phyloP scores from a whole-genome alignment of 2,113 vertebrate species.

The Accipiter cooperii region DNA sequence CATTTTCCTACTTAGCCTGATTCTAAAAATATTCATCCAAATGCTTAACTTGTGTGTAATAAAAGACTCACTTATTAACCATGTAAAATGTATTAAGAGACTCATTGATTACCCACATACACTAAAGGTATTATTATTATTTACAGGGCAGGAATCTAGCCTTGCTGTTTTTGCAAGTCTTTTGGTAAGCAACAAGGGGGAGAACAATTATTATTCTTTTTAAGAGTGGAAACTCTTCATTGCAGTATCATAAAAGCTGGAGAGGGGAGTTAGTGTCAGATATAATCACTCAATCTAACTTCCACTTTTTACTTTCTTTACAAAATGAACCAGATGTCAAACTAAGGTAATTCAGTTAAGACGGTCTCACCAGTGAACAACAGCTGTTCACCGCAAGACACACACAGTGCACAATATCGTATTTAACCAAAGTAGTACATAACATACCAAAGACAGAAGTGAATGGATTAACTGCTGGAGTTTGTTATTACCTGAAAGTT shows the following conservation, averaged over 20 bases:
- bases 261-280: neutral
- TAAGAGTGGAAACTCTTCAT: neutral
- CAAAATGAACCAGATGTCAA: neutral
- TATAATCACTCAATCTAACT: neutral
- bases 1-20: neutral
- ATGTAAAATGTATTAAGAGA: neutral
- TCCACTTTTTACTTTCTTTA: neutral
- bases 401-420: neutral
- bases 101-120: neutral
- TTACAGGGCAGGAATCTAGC: neutral
- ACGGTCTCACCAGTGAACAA: neutral
- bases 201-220: neutral
- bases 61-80: neutral
- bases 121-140: neutral
- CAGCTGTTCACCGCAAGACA: neutral
- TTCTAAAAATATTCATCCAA: neutral
- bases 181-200: neutral
- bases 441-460: neutral
- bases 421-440: neutral
- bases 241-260: neutral
- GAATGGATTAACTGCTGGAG: neutral
- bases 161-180: neutral
- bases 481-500: neutral
- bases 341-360: neutral
- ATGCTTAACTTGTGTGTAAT: neutral